Base-by-base conservation (phyloP, 2,888 invertebrate species). In the Gnatocerus cornutus region DNA sequence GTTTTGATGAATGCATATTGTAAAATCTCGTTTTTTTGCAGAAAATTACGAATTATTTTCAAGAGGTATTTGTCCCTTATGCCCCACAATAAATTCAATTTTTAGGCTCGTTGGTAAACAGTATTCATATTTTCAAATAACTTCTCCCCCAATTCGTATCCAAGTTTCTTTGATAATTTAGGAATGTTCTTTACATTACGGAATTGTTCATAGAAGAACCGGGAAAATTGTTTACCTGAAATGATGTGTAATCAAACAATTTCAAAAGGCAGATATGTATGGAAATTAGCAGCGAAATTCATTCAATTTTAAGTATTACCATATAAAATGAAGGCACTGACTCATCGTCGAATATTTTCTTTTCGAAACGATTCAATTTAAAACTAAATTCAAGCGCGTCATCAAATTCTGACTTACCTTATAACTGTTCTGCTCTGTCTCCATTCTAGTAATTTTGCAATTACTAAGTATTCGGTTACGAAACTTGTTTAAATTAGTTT, bases 271-370 rank as follows among this genome's bases (percentile, higher is more conserved):
- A 52, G 30, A 61, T 68, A 68, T 37, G 52, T 58, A 67, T 68
- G 68, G 16, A 62, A 62, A 62, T 62, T 37, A 50, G 37, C 1
- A 14, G 30, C 21, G 30, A 59, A 66, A 53, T 68, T 62, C 48
- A 55, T 46, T 48, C 59, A 45, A 68, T 68, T 53, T 58, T 61
- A 39, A 9, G 41, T 45, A 69, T 63, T 64, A 64, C 43, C 64
- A 50, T 58, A 64, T 10, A 64, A 53, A 64, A 64, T 68, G 46
- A 53, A 37, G 46, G 10, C 39, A 53, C 33, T 48, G 14, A 61
- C 16, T 50, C 50, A 61, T 61, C 52, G 52, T 37, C 48, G 39
- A 41, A 46, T 33, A 56, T 56, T 56, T 56, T 43, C 56, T 43
- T 55, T 45, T 41, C 30, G 12, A 10, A 50, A 10, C 12, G 7